These are phyloP conservation scores for Muscicapa adusta DNA, from an alignment of 2,113 vertebrate genomes.

Conservation along the genomic window DNA sequence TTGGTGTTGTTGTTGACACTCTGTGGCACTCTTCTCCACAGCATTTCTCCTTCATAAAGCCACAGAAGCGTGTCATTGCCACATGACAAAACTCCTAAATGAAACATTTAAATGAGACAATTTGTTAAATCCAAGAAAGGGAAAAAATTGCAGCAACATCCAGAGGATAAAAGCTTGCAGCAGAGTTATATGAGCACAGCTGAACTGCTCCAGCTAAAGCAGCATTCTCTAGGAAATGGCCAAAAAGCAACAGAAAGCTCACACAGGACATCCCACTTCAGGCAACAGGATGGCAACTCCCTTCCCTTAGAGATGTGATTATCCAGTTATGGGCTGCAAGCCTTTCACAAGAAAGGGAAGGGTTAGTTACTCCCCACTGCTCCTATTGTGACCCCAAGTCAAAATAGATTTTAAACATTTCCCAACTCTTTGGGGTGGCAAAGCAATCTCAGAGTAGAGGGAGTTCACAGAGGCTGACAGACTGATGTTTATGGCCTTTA, in stretches of 20 bases:
- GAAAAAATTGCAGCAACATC: fast-evolving
- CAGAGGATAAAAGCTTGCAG: neutral
- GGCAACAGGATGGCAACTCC: neutral
- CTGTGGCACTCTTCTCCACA: neutral
- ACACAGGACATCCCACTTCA: neutral
- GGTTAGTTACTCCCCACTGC: neutral
- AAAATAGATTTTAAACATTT: neutral
- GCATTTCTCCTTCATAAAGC: neutral
- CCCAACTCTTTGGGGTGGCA: neutral
- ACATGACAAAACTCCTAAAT: neutral
- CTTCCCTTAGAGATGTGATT: neutral
- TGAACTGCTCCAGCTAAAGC: neutral
- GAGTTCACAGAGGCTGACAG: neutral
- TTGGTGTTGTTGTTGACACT: neutral
- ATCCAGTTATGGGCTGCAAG: neutral
- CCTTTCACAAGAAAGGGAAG: neutral
- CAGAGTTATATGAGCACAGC: neutral
- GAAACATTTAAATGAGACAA: neutral
- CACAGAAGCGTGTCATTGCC: neutral
- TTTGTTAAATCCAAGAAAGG: neutral
- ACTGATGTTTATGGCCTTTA: neutral
- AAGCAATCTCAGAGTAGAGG: neutral
- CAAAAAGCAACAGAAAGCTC: neutral
- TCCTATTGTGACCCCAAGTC: too few relatives aligned
- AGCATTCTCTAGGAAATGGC: neutral